A percentile compares a stretch with the other conserved stretches of the same genome.
Evolutionary conservation across 1,140 invertebrate species (phyloP).

Genomic region (Schlechtendalia chinensis): DNA sequence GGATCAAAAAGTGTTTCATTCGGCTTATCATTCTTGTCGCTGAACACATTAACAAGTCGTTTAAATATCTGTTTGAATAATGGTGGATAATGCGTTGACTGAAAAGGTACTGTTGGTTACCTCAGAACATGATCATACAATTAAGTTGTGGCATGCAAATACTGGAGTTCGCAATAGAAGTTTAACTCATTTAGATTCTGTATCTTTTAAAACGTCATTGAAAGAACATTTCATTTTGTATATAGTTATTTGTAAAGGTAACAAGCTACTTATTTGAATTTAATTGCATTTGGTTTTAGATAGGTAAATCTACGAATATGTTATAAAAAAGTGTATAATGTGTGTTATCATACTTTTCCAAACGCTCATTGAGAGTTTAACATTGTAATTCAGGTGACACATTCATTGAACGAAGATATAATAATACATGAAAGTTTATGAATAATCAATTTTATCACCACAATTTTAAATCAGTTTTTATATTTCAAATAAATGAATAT

Average conservation of each 20-base stretch:
- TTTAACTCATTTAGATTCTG: conserved; percentile 91
- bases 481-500: too few relatives aligned
- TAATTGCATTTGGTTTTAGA: too few relatives aligned
- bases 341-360: not conserved
- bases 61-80: not conserved
- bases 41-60: not conserved
- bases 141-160: conserved; percentile 96
- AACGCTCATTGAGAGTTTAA: not conserved
- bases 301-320: too few relatives aligned
- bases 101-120: conserved; percentile 80
- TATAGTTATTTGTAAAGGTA: too few relatives aligned
- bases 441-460: too few relatives aligned
- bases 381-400: too few relatives aligned
- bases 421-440: too few relatives aligned
- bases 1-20: not conserved
- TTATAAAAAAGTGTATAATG: too few relatives aligned
- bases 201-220: conserved; percentile 58
- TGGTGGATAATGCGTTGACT: conserved; percentile 39
- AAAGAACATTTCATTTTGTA: too few relatives aligned
- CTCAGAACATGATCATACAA: conserved; percentile 94
- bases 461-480: too few relatives aligned
- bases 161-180: conserved; percentile 87
- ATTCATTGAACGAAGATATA: too few relatives aligned
- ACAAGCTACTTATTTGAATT: too few relatives aligned
- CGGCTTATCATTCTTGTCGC: not conserved